These are phyloP conservation scores for Astatotilapia flaviijosephi DNA, from an alignment of 2,113 vertebrate genomes.

Conservation along the genomic window DNA sequence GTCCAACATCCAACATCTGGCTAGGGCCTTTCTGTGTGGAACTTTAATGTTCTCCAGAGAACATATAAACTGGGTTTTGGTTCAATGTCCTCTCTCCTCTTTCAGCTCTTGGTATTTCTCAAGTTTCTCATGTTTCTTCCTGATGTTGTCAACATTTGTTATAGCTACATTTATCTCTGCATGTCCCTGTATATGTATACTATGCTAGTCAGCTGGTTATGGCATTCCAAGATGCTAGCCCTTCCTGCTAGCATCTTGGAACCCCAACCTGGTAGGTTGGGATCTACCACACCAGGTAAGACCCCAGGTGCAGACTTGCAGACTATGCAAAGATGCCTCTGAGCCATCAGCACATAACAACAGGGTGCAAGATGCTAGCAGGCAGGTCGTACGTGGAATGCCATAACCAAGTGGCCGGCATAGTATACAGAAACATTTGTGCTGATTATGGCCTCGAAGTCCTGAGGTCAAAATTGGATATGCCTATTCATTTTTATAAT, in stretches of 20 bases:
- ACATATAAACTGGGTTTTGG: not conserved
- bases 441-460: not conserved
- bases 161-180: not conserved
- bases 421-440: not conserved
- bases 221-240: not conserved
- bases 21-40: not conserved
- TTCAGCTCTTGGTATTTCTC: fast-evolving
- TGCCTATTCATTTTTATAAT: not conserved
- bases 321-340: not conserved
- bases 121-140: not conserved
- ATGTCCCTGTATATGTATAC: not conserved
- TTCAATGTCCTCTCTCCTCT: not conserved
- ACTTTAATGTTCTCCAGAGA: not conserved
- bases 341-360: not conserved
- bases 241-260: not conserved
- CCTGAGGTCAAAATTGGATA: not conserved
- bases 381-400: fast-evolving
- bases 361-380: not conserved
- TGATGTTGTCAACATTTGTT: not conserved
- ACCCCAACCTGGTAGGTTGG: not conserved
- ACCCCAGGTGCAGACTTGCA: not conserved
- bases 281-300: not conserved
- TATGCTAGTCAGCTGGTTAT: not conserved
- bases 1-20: not conserved
- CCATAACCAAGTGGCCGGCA: not conserved